Evolutionary conservation across 2,888 invertebrate species (phyloP).

Genomic region (Nephrocerus scutellatus): DNA sequence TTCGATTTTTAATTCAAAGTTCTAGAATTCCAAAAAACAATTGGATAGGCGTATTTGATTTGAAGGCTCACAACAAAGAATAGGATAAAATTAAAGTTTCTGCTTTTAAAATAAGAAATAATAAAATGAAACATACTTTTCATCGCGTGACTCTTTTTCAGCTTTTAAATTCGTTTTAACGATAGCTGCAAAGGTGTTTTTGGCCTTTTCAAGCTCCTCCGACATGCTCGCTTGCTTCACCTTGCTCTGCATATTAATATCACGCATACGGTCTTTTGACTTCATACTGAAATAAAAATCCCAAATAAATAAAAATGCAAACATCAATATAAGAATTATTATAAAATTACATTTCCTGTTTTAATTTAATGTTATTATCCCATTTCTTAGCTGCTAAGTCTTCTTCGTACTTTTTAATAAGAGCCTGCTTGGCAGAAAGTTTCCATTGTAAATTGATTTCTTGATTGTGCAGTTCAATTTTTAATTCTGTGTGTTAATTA

Average conservation of each 20-base stretch:
- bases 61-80: too few species aligned
- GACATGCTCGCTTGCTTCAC: too few species aligned
- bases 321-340: too few species aligned
- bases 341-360: conserved; percentile 35
- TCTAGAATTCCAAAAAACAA: too few species aligned
- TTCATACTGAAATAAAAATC: too few species aligned
- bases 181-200: conserved; percentile 22
- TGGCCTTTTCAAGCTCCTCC: conserved; percentile 26
- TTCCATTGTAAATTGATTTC: conserved; percentile 30
- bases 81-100: too few species aligned
- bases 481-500: conserved; percentile 24
- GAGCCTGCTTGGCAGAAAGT: conserved; percentile 25
- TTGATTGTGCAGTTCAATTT: conserved; percentile 25
- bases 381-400: conserved; percentile 30
- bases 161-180: conserved; percentile 24
- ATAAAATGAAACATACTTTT: conserved; percentile 33
- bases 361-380: conserved; percentile 31
- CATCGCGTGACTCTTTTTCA: conserved; percentile 32
- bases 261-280: too few species aligned
- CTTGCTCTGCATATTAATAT: too few species aligned
- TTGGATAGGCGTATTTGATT: too few species aligned
- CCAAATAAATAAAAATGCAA: too few species aligned
- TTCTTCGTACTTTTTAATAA: conserved; percentile 31
- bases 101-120: too few species aligned
- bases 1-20: neutral